These are phyloP conservation scores for Malacoraja senta DNA, from an alignment of 2,797 vertebrate genomes.

Conservation along the genomic window DNA sequence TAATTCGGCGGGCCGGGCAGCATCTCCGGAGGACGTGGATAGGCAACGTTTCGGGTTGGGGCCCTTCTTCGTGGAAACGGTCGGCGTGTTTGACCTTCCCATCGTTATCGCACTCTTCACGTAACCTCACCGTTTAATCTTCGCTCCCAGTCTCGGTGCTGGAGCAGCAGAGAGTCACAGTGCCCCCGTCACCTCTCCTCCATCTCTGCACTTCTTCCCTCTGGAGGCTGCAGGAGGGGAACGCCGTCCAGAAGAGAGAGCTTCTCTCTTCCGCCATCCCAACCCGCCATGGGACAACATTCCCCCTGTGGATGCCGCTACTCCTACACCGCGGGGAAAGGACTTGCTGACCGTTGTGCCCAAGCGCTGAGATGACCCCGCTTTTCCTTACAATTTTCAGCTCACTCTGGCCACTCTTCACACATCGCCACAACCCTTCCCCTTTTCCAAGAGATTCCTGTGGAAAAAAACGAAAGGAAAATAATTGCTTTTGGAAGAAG, in stretches of 20 bases:
- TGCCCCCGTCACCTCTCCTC: neutral
- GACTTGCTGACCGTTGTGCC: too few relatives aligned
- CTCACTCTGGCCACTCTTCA: neutral
- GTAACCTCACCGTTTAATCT: too few relatives aligned
- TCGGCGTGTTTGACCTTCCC: too few relatives aligned
- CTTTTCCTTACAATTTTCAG: neutral
- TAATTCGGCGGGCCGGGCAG: too few relatives aligned
- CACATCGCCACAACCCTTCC: neutral
- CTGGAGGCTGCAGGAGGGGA: neutral
- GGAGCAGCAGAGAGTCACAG: neutral
- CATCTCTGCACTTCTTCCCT: too few relatives aligned
- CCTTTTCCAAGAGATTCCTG: neutral
- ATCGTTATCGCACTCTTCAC: too few relatives aligned
- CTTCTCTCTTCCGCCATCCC: neutral
- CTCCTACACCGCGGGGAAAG: neutral
- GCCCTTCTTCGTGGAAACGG: too few relatives aligned
- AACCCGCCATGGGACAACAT: neutral
- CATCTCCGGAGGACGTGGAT: too few relatives aligned
- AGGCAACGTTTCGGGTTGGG: too few relatives aligned
- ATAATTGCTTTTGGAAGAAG: neutral
- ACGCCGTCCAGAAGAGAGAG: neutral
- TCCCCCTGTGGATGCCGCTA: neutral
- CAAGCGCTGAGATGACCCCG: too few relatives aligned
- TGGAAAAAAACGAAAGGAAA: neutral
- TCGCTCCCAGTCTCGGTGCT: too few relatives aligned